These are phyloP conservation scores for Smittia aterrima DNA, from an alignment of 2,888 invertebrate genomes.

Conservation along the genomic window DNA sequence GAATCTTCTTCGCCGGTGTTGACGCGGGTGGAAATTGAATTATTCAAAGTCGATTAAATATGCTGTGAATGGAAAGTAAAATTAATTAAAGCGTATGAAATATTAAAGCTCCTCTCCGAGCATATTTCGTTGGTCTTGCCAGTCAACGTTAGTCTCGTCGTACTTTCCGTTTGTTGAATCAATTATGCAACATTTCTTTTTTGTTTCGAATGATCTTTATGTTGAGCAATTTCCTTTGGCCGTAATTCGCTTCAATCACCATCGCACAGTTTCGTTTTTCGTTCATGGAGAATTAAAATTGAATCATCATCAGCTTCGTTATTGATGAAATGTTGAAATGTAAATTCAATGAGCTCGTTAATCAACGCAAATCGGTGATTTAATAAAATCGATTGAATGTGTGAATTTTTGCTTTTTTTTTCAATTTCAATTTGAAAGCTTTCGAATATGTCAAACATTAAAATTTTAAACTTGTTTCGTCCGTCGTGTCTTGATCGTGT, in stretches of 20 bases:
- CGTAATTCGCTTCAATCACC: neutral
- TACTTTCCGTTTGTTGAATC: neutral
- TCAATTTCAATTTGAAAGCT: too few relatives aligned
- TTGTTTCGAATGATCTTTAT: neutral
- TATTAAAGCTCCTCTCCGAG: neutral
- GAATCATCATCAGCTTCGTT: slow-evolving; percentile 18
- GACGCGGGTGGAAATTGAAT: neutral
- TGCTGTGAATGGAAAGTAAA: neutral
- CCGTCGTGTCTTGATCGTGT: too few relatives aligned
- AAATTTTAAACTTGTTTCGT: too few relatives aligned
- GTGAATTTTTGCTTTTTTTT: too few relatives aligned
- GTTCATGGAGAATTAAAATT: slow-evolving; percentile 1
- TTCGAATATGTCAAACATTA: too few relatives aligned
- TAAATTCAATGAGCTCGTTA: too few relatives aligned
- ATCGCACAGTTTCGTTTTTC: too few relatives aligned
- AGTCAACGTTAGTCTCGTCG: neutral
- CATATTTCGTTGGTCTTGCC: neutral
- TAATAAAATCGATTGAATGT: too few relatives aligned
- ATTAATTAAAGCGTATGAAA: slow-evolving; percentile 15
- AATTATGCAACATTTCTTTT: neutral
- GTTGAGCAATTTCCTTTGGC: neutral
- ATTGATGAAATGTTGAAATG: neutral
- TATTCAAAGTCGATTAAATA: slow-evolving; percentile 20
- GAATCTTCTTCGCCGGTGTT: neutral
- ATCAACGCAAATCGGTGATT: too few relatives aligned